Evolutionary conservation across 2,888 invertebrate genomes (phyloP).

Genomic region (Syrphus vitripennis): DNA sequence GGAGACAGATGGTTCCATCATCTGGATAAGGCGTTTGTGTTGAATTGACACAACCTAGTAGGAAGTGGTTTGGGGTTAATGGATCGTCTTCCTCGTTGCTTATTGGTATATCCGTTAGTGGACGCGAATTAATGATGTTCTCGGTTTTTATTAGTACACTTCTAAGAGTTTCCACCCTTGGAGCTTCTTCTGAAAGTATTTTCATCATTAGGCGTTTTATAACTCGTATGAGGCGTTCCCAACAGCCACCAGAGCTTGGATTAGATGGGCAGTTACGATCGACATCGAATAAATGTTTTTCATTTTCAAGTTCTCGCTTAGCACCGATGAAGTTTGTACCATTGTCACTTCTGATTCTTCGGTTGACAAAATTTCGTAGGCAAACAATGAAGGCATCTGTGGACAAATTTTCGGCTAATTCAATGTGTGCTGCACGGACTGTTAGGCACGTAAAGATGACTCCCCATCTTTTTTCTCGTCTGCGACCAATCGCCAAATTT

Average conservation of each 20-base stretch:
- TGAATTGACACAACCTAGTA: neutral
- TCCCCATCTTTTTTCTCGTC: constrained; percentile 48
- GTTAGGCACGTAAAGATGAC: constrained; percentile 46
- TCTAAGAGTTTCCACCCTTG: no score
- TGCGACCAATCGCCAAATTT: constrained; percentile 39
- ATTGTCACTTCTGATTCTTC: neutral
- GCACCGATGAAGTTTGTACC: neutral
- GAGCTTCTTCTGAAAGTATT: no score
- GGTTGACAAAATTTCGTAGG: constrained; percentile 51
- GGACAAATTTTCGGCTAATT: constrained; percentile 44
- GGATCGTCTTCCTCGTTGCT: neutral
- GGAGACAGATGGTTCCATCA: neutral
- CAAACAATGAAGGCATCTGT: constrained; percentile 30
- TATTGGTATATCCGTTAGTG: neutral
- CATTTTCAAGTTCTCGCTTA: neutral
- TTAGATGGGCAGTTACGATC: no score
- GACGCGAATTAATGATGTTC: neutral
- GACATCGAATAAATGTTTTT: neutral
- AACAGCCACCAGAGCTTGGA: no score
- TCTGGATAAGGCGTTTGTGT: neutral
- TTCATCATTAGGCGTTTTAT: no score
- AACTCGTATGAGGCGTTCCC: no score
- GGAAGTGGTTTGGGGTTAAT: neutral
- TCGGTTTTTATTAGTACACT: neutral
- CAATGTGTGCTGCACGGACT: constrained; percentile 47